Conservation (phyloP, 2,888 invertebrate species). For the Thereva unica region DNA sequence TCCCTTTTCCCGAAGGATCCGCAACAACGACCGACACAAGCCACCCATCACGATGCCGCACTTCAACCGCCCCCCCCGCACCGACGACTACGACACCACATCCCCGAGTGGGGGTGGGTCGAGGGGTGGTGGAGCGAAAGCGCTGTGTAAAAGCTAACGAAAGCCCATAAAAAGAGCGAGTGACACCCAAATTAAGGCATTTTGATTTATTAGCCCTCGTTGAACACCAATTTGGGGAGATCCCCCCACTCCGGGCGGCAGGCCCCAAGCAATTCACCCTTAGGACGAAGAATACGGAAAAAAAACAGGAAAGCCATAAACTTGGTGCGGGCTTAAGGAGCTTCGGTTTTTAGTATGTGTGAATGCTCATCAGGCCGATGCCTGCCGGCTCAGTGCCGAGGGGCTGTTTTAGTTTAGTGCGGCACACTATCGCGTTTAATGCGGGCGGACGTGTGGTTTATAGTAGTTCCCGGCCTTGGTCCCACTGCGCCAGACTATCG, state of each 20-base stretch:
- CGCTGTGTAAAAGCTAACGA: conserved; percentile 31
- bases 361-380: not conserved
- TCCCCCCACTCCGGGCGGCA: conserved; percentile 3
- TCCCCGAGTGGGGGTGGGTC: not conserved
- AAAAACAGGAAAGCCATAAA: conserved; percentile 27
- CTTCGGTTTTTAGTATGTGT: not conserved
- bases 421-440: conserved; percentile 20
- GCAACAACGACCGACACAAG: not conserved
- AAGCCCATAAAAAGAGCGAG: conserved; percentile 38
- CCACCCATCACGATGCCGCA: not conserved
- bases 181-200: conserved; percentile 41
- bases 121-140: not conserved
- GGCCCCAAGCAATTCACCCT: conserved; percentile 21
- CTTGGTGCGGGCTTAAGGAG: conserved; percentile 12
- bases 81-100: not conserved
- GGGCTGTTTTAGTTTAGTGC: conserved; percentile 20
- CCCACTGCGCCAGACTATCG: conserved; percentile 5
- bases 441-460: conserved; percentile 28
- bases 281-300: conserved; percentile 6
- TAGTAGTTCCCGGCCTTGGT: conserved; percentile 7
- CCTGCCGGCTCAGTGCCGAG: conserved; percentile 1
- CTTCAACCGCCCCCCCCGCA: too few species aligned
- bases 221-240: conserved; percentile 26
- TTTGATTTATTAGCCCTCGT: conserved; percentile 40
- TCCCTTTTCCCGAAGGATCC: not conserved